Percentiles rank a stretch among this genome's conserved stretches.
Evolutionary conservation across 2,888 invertebrate species (phyloP).

Genomic region (Mactromeris polynyma): DNA sequence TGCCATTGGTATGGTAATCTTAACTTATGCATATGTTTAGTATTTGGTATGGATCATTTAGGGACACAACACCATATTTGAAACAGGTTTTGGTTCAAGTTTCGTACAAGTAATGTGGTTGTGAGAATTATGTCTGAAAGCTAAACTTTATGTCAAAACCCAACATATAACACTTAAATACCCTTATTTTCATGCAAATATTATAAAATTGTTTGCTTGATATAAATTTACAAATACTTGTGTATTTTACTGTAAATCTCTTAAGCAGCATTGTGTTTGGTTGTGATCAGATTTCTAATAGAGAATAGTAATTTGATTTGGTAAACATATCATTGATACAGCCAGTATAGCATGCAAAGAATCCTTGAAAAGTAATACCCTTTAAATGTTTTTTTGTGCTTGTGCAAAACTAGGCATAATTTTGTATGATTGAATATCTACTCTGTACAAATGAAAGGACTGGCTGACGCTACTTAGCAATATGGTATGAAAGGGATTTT

Average conservation of each 20-base stretch:
- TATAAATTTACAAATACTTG: not conserved
- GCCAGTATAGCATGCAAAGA: not conserved
- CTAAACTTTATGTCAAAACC: too few relatives aligned
- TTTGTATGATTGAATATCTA: not conserved
- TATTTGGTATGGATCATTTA: too few relatives aligned
- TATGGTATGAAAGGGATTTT: not conserved
- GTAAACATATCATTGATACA: not conserved
- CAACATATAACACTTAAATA: too few relatives aligned
- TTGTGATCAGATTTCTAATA: not conserved
- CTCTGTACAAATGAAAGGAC: not conserved
- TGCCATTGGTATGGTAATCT: too few relatives aligned
- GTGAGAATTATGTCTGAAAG: too few relatives aligned
- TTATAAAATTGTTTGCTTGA: too few relatives aligned
- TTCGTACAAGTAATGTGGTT: too few relatives aligned
- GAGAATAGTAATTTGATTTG: not conserved
- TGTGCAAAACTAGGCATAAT: not conserved
- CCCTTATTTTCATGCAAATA: too few relatives aligned
- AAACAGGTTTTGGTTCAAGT: too few relatives aligned
- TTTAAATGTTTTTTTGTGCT: not conserved
- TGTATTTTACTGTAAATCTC: not conserved
- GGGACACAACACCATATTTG: too few relatives aligned
- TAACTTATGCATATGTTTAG: too few relatives aligned
- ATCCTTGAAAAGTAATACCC: not conserved
- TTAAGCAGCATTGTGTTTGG: not conserved
- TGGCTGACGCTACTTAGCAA: not conserved